Base-by-base conservation (phyloP, 1,140 invertebrate genomes). In the Leptinotarsa undecemlineata region DNA sequence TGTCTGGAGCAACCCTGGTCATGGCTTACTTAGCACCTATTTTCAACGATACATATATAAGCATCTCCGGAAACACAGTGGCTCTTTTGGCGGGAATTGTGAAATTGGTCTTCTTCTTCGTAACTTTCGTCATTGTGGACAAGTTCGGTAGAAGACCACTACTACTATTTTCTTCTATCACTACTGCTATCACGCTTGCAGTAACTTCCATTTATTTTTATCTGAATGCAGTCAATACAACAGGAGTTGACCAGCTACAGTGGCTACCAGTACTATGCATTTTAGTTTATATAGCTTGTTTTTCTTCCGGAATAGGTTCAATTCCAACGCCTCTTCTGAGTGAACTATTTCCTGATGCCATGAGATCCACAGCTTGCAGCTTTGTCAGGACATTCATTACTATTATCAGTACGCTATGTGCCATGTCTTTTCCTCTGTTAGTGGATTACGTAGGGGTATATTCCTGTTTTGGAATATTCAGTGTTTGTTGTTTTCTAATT, bases 221-320 rank as follows among this genome's bases (percentile, higher is more conserved):
- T 26, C 23, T 17, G 20, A 19, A 47, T n/a, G 23, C 5, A n/a
- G 15, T 6, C 8, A n/a, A 47, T 47, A 14, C 23, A n/a, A 17
- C 8, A 23, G n/a, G 2, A 17, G 23, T 68, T n/a, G 20, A 23
- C 23, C 17, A 68, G 17, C n/a, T 68, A 5, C 8, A 33, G 3
- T 71, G 70, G 70, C n/a, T 71, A 4, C 51, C 70, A 4, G 19
- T 71, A 11, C 3, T 33, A 1, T 57, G 14, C n/a, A 15, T 71
- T 21, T n/a, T 71, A 15, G 21, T 71, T 15, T 71, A 23, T 47
- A 71, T 61, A 23, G n/a, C 61, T 11, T 61, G 48, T 21, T 71
- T 17, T 23, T 20, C 19, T 19, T 61, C 23, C 6, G 70, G 70
- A 23, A 19, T 71, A 19, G 70, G 70, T 8, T 11, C 14, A 17